Conservation (phyloP, 2,888 invertebrate genomes). For the Pharmacophagus antenor region DNA sequence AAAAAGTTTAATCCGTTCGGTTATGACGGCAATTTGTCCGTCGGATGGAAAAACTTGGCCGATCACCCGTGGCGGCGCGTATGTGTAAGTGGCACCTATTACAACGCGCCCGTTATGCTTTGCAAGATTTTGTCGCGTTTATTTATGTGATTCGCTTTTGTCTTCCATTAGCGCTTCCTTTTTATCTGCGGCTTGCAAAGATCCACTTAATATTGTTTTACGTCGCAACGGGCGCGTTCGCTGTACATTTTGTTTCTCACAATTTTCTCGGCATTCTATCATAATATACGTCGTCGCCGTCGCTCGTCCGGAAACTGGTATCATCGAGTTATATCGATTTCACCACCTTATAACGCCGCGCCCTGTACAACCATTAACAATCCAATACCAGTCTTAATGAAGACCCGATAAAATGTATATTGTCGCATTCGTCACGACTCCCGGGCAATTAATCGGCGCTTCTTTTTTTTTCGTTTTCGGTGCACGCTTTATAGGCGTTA, state of each 20-base stretch:
- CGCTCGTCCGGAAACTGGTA: constrained; percentile 55
- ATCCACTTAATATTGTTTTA: constrained; percentile 61
- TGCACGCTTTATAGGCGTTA: constrained; percentile 59
- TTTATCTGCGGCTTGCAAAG: constrained; percentile 55
- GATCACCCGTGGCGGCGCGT: constrained; percentile 62
- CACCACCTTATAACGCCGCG: constrained; percentile 69
- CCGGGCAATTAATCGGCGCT: constrained; percentile 67
- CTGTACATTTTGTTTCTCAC: constrained; percentile 38
- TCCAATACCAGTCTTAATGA: constrained; percentile 76
- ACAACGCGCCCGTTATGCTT: constrained; percentile 54
- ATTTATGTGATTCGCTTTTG: constrained; percentile 76
- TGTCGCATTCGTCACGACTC: constrained; percentile 68
- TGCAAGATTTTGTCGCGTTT: constrained; percentile 69
- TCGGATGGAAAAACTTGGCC: constrained; percentile 77
- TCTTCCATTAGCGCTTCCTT: constrained; percentile 72
- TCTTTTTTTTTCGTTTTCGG: constrained; percentile 54
- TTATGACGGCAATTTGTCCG: constrained; percentile 80
- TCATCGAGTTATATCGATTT: constrained; percentile 64
- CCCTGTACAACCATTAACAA: constrained; percentile 70
- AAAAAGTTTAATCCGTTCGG: constrained; percentile 80
- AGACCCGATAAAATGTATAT: constrained; percentile 77
- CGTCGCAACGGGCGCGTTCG: constrained; percentile 46
- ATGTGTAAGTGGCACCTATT: constrained; percentile 48
- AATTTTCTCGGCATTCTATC: constrained; percentile 47
- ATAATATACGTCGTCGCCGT: constrained; percentile 46